Evolutionary conservation across 2,113 vertebrate species (phyloP), one percentile per base, ranked within the genome.

Genomic region (Neolamprologus sp.): DNA sequence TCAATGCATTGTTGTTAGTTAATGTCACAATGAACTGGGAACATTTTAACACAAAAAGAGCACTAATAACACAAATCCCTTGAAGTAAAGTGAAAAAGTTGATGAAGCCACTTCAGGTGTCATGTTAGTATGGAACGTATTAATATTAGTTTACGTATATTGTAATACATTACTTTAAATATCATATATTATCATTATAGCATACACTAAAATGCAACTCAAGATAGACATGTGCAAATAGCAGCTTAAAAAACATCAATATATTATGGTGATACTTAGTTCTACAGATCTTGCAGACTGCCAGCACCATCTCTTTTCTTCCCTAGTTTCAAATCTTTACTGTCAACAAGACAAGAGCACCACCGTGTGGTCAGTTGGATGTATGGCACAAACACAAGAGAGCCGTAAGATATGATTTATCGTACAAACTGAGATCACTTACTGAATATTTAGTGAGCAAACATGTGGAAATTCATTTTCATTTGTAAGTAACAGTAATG

Each of bases 291-390:
- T 21, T 53, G 5, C n/a, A 78, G 23, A 60, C 73, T 19, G 23
- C 17, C 57, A 33, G 9, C 4, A 5, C 5, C n/a, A 23, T 21
- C 4, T 21, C 9, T 26, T 71, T 37, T 58, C 26, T 21, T n/a
- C n/a, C 9, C 7, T 35, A 57, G 16, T 5, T 84, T 23, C 28
- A 17, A 26, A 19, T 7, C n/a, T 19, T 63, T 8, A 54, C 60
- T 5, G 58, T 86, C 51, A 14, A 71, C 7, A 82, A 85, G 80
- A 83, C 90, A 90, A 92, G 33, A 79, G 7, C 90, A 4, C 93
- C 95, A 95, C 87, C 90, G 0, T 90, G 93, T 94, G 95, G 93
- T 79, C 17, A 75, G 6, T 1, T 11, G 4, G 2, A 11, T 10
- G 33, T 45, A 17, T 2, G 21, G 21, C 87, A 90, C 3, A 51